Evolutionary conservation across 92 coral and sea anemone species (phyloP).

Genomic region (Actinernus sp.): DNA sequence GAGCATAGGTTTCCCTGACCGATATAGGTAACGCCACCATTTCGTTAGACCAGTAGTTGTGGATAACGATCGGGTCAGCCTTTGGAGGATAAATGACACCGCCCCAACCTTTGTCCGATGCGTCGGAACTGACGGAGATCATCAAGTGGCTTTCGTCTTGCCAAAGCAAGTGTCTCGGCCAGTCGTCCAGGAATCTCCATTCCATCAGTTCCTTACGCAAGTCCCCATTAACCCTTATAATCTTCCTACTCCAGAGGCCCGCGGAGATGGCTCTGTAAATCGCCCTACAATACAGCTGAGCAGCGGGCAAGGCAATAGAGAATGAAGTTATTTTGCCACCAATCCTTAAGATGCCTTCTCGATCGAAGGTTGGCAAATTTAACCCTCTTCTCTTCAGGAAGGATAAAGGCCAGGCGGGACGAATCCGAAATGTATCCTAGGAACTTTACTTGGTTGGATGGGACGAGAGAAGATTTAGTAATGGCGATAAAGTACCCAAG

Average conservation of each 20-base stretch:
- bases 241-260: neutral
- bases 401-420: no score
- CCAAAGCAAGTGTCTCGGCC: neutral
- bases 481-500: no score
- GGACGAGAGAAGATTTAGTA: no score
- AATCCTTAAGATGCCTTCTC: no score
- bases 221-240: neutral
- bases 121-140: conserved; percentile 4
- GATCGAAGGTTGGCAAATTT: no score
- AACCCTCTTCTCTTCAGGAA: no score
- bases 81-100: neutral
- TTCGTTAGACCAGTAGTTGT: neutral
- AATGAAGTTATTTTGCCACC: conserved; percentile 2
- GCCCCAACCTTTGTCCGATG: conserved; percentile 19
- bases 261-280: neutral
- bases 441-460: no score
- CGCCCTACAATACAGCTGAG: neutral
- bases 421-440: no score
- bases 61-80: neutral
- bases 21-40: neutral
- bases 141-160: neutral
- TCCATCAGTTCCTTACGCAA: neutral
- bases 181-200: neutral
- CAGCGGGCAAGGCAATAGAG: neutral
- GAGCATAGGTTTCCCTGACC: conserved; percentile 7